Conservation (phyloP, 2,888 invertebrate species). For the Tetranychus truncatus region DNA sequence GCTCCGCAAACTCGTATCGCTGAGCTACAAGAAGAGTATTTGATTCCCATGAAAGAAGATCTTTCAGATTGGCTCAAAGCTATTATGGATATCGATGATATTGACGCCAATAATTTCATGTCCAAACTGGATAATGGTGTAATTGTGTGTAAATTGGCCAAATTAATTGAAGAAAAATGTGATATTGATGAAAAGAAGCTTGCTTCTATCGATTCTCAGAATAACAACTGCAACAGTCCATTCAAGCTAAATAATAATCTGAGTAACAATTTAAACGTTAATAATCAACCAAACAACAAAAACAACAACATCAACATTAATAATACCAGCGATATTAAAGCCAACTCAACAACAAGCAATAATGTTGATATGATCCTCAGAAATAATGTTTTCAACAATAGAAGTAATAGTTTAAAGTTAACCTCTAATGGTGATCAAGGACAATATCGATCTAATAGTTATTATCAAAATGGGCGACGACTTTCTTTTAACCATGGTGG, state of each 20-base stretch:
- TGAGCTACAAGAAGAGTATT: slow-evolving; percentile 55
- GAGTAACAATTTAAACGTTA: background rate
- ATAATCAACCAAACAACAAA: background rate
- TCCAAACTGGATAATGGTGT: slow-evolving; percentile 65
- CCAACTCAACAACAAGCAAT: background rate
- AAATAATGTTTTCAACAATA: background rate
- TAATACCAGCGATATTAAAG: background rate
- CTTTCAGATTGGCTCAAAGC: slow-evolving; percentile 64
- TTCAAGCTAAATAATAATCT: slow-evolving; percentile 9
- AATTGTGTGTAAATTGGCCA: slow-evolving; percentile 58
- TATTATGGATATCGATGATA: slow-evolving; percentile 30
- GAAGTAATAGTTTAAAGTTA: background rate
- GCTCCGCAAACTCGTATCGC: slow-evolving; percentile 38
- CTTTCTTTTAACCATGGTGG: background rate
- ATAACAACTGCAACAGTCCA: slow-evolving; percentile 5
- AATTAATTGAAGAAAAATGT: slow-evolving; percentile 49
- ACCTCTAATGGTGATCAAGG: background rate
- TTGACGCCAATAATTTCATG: slow-evolving; percentile 53
- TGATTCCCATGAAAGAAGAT: slow-evolving; percentile 66
- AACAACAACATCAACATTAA: background rate
- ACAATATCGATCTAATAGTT: background rate
- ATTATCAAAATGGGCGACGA: background rate
- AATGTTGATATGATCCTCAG: background rate
- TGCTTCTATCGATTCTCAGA: background rate
- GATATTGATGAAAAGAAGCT: slow-evolving; percentile 3